Evolutionary conservation across 1,140 invertebrate species (phyloP), one percentile per base, ranked within the genome.

Genomic region (Chymomyza costata): DNA sequence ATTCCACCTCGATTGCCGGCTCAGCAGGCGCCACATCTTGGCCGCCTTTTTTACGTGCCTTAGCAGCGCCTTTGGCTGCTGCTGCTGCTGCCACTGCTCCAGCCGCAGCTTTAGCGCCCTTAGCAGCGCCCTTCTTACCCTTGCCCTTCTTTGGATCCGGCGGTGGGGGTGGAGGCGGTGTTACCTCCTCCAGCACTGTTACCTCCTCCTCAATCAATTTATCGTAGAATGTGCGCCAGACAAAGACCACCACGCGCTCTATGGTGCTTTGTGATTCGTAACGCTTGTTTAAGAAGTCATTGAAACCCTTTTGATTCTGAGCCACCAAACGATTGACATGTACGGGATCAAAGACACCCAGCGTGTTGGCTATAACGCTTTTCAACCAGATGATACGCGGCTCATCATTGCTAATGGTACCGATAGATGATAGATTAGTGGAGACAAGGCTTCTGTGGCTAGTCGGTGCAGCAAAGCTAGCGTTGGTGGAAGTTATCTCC

Each of bases 151-250:
- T 82, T 16, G 83, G 82, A 8, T 84, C 67, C 11, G 62, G 48
- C 16, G 61, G 38, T 0, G 32, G 25, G 6, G 54, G 46, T 3
- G 67, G 49, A 3, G 71, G 69, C 0, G 60, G 65, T 8, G 59
- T 68, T 53, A 61, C 87, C 86, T 89, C 87, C 66, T 90, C 88
- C 65, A 88, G 86, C 43, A 89, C 85, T 0, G 86, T 74, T 13
- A 90, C 84, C 82, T 90, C 89, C 70, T 89, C 87, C 60, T 89
- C 87, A 16, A 87, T 62, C 3, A 87, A 68, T 66, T 88, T 87
- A 48, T 85, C 87, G 43, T 86, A 85, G 49, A 87, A 87, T 0
- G 89, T 89, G 61, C 88, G 88, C 71, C 89, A 90, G 49, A 90
- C 86, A 38, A 86, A 88, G 49, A 89, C 58, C 10, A 87, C 58